A percentile compares a stretch with the other conserved stretches of the same genome.
Evolutionary conservation across 1,140 invertebrate genomes (phyloP).

Genomic region (Laupala kohalensis): DNA sequence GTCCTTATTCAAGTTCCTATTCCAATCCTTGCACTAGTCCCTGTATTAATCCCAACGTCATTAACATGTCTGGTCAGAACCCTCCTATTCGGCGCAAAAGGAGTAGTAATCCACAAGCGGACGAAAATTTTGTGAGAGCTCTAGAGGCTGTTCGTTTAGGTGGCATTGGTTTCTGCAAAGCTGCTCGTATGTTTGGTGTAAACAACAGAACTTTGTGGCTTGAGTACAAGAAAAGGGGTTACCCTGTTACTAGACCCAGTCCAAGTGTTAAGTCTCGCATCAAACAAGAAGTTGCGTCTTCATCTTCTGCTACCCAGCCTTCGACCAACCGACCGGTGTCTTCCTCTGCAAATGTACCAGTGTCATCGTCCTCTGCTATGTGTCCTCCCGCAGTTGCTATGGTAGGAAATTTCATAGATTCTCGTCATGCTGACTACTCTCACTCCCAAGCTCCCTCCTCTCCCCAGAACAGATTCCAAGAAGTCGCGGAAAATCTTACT

Average conservation of each 20-base stretch:
- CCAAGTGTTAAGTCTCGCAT: conserved; percentile 54
- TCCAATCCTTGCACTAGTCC: conserved; percentile 3
- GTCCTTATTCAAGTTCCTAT: conserved; percentile 4
- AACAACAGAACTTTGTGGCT: conserved; percentile 73
- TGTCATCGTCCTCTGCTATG: conserved; percentile 29
- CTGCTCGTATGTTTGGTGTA: conserved; percentile 63
- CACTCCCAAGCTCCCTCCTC: conserved; percentile 22
- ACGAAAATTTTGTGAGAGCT: conserved; percentile 63
- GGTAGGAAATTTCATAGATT: conserved; percentile 38
- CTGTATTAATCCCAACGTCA: background rate
- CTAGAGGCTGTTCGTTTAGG: conserved; percentile 64
- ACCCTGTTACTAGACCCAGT: conserved; percentile 58
- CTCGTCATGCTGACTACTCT: conserved; percentile 26
- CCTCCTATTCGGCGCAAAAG: conserved; percentile 34
- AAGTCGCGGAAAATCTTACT: conserved; percentile 31
- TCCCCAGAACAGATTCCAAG: conserved; percentile 35
- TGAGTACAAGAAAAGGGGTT: conserved; percentile 68
- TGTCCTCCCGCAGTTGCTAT: conserved; percentile 31
- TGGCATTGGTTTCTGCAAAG: conserved; percentile 74
- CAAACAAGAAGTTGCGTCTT: conserved; percentile 42
- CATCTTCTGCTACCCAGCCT: conserved; percentile 20
- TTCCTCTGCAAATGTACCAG: conserved; percentile 23
- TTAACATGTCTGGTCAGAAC: conserved; percentile 12
- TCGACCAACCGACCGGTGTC: conserved; percentile 17
- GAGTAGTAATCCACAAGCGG: conserved; percentile 54